These are phyloP conservation scores for Lomographa bimaculata DNA, from an alignment of 2,888 invertebrate species.

Conservation along the genomic window DNA sequence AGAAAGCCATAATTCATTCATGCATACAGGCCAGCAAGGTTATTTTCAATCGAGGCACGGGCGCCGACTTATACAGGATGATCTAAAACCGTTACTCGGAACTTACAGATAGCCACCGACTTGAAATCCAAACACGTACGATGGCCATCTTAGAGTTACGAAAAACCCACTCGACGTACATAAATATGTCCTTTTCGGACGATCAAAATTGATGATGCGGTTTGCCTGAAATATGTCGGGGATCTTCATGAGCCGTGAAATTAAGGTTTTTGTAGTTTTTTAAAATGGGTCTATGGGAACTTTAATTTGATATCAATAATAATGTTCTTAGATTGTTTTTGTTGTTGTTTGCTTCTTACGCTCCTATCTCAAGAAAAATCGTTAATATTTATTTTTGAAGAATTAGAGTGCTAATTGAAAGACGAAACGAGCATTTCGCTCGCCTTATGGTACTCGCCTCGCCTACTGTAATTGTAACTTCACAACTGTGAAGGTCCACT, in stretches of 20 bases:
- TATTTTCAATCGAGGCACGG: constrained; percentile 18
- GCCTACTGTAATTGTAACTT: too few relatives aligned
- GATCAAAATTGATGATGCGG: constrained; percentile 42
- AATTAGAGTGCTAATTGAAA: too few relatives aligned
- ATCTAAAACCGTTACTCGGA: constrained; percentile 24
- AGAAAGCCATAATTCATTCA: constrained; percentile 11
- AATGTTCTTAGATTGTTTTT: background rate
- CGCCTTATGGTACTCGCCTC: too few relatives aligned
- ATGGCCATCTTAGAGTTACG: constrained; percentile 51
- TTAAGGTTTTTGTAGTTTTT: constrained; percentile 25
- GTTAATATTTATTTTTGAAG: too few relatives aligned
- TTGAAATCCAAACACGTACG: constrained; percentile 47
- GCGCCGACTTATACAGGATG: constrained; percentile 18
- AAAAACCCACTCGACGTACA: constrained; percentile 48
- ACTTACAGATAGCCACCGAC: constrained; percentile 23
- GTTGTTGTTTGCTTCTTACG: too few relatives aligned
- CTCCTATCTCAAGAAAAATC: too few relatives aligned
- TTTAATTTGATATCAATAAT: constrained; percentile 16
- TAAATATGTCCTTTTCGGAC: constrained; percentile 45
- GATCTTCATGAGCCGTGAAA: constrained; percentile 22
- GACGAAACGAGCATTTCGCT: too few relatives aligned
- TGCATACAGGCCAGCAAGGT: constrained; percentile 4
- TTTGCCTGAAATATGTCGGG: constrained; percentile 16
- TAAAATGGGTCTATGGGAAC: constrained; percentile 9
- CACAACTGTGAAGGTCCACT: too few relatives aligned